These are phyloP conservation scores for Stegastes partitus DNA, from an alignment of 2,113 vertebrate genomes.

Conservation along the genomic window DNA sequence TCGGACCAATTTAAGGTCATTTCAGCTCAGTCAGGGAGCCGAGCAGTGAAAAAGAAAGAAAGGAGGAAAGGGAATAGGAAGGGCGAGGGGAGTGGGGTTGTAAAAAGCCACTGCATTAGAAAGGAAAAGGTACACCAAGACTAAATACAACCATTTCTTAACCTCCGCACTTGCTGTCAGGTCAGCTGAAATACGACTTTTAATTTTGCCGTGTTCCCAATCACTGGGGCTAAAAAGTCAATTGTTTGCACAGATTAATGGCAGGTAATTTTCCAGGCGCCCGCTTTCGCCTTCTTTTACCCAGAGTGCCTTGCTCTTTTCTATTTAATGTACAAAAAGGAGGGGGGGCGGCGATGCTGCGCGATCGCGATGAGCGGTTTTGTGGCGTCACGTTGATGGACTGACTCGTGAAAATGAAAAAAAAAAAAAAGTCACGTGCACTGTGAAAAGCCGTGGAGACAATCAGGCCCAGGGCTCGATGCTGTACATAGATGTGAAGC, in stretches of 20 bases:
- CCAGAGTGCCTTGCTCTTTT: constrained; percentile 82
- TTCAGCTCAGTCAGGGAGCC: constrained; percentile 56
- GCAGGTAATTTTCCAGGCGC: constrained; percentile 74
- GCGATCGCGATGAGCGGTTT: constrained; percentile 26
- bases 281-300: constrained; percentile 68
- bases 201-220: constrained; percentile 77
- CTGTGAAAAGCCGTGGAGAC: constrained; percentile 63
- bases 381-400: constrained; percentile 19
- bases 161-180: constrained; percentile 62
- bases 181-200: constrained; percentile 77
- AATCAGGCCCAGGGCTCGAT: constrained; percentile 54
- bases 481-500: constrained; percentile 68
- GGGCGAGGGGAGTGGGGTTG: constrained; percentile 1
- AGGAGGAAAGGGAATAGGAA: constrained; percentile 21
- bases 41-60: constrained; percentile 27
- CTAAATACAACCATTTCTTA: constrained; percentile 56
- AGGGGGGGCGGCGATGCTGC: constrained; percentile 2
- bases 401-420: constrained; percentile 13
- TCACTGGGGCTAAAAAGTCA: constrained; percentile 76
- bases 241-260: constrained; percentile 85
- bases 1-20: constrained; percentile 72
- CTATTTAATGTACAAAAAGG: constrained; percentile 74
- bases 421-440: constrained; percentile 62
- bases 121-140: constrained; percentile 63
- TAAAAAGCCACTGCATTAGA: constrained; percentile 23